These are phyloP conservation scores for Corythoichthys intestinalis DNA, from an alignment of 2,113 vertebrate species.

Conservation along the genomic window DNA sequence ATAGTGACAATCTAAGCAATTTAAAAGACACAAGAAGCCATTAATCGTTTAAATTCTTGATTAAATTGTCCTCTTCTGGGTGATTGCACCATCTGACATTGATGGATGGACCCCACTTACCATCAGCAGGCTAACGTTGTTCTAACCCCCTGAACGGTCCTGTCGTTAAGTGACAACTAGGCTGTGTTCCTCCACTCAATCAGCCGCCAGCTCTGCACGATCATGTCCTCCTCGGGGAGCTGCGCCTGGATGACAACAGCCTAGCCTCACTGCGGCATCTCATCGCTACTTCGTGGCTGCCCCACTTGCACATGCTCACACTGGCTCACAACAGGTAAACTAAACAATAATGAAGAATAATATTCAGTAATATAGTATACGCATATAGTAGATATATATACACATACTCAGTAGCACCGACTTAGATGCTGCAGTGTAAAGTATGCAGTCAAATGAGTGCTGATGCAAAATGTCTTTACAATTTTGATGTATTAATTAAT, in stretches of 20 bases:
- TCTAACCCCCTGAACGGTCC: slow-evolving; percentile 37
- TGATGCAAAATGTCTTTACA: too few species aligned
- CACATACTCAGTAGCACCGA: not conserved
- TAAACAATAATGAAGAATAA: not conserved
- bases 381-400: not conserved
- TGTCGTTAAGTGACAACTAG: slow-evolving; percentile 24
- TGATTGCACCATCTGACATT: slow-evolving; percentile 43
- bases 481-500: too few species aligned
- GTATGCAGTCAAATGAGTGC: not conserved
- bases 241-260: slow-evolving; percentile 87
- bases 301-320: slow-evolving; percentile 78
- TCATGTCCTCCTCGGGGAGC: slow-evolving; percentile 87
- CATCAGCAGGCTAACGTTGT: slow-evolving; percentile 27
- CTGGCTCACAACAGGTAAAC: slow-evolving; percentile 83
- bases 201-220: slow-evolving; percentile 81
- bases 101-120: slow-evolving; percentile 40
- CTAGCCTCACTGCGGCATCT: slow-evolving; percentile 74
- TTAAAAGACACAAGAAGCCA: not conserved
- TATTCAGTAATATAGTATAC: too few species aligned
- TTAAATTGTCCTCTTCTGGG: slow-evolving; percentile 12
- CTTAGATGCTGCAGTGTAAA: not conserved
- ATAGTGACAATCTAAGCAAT: not conserved
- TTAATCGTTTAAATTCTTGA: not conserved
- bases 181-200: slow-evolving; percentile 22
- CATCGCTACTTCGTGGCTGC: slow-evolving; percentile 82